phyloP scores from a whole-genome alignment of 1,140 invertebrate species.

The Drosophila ironensis region DNA sequence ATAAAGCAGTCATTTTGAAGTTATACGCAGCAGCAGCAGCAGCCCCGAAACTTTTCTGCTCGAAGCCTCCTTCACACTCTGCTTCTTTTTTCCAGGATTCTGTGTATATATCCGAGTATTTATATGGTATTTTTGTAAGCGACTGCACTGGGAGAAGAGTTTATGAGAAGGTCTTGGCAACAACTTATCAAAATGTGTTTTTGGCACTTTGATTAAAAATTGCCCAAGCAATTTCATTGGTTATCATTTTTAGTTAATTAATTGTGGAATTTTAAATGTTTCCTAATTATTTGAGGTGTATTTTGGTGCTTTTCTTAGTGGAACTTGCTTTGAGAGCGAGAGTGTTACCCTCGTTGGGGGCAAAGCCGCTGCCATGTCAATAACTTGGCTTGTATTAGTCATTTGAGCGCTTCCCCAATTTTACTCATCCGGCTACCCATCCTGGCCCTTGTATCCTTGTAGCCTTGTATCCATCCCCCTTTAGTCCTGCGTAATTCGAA shows the following conservation, averaged over 20 bases:
- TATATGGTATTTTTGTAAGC: slow-evolving; percentile 17
- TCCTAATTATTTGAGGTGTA: too few relatives aligned
- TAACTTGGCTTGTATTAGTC: slow-evolving; percentile 80
- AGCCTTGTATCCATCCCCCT: neutral
- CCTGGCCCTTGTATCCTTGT: too few relatives aligned
- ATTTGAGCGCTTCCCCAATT: slow-evolving; percentile 60
- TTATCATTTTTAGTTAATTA: neutral
- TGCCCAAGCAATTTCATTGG: too few relatives aligned
- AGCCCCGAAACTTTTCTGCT: slow-evolving; percentile 40
- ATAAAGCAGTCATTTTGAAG: slow-evolving; percentile 82
- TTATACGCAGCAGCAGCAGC: too few relatives aligned
- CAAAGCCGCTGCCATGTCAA: slow-evolving; percentile 75
- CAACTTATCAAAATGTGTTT: too few relatives aligned
- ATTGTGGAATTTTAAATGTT: too few relatives aligned
- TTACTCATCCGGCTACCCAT: slow-evolving; percentile 6
- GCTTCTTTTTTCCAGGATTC: slow-evolving; percentile 12
- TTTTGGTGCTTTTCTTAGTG: slow-evolving; percentile 4
- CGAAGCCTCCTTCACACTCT: slow-evolving; percentile 21
- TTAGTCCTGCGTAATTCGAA: slow-evolving; percentile 68
- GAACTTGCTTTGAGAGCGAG: slow-evolving; percentile 23
- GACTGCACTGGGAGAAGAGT: slow-evolving; percentile 9
- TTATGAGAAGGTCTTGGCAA: too few relatives aligned
- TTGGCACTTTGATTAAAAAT: too few relatives aligned
- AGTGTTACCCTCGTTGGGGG: slow-evolving; percentile 67
- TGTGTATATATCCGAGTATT: slow-evolving; percentile 21